These are phyloP conservation scores for Bombus huntii DNA, from an alignment of 1,140 invertebrate species.

Conservation along the genomic window DNA sequence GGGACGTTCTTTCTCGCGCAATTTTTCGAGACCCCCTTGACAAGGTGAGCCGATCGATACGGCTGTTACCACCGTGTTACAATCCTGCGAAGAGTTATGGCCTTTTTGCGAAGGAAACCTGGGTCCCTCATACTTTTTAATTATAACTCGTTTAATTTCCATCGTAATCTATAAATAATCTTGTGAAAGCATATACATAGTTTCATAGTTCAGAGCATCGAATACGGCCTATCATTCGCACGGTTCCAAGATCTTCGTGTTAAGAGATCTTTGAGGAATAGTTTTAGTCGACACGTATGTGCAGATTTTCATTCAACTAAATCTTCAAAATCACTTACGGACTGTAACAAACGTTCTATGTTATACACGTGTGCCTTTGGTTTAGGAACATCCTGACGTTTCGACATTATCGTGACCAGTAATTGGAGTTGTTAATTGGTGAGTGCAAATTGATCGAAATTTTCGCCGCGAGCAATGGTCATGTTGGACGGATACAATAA, in stretches of 20 bases:
- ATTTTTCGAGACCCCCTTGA: slow-evolving; percentile 1
- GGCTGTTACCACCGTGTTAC: not conserved
- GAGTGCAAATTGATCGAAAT: not conserved
- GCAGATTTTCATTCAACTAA: not conserved
- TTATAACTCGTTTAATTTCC: too few relatives aligned
- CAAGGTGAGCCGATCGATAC: not conserved
- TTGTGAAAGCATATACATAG: too few relatives aligned
- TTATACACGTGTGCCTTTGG: not conserved
- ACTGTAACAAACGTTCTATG: not conserved
- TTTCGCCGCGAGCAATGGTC: not conserved
- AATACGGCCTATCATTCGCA: not conserved
- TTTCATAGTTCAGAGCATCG: not conserved
- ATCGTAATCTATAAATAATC: too few relatives aligned
- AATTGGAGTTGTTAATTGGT: not conserved
- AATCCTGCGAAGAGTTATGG: not conserved
- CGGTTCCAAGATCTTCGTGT: not conserved
- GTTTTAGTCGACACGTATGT: not conserved
- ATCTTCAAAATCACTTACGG: not conserved
- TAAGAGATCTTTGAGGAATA: not conserved
- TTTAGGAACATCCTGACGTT: not conserved
- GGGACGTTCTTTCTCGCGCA: not conserved
- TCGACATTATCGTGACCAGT: not conserved
- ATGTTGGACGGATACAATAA: not conserved
- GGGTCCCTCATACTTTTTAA: too few relatives aligned
- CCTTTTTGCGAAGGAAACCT: not conserved